Base-by-base conservation (phyloP, 1,140 invertebrate genomes). In the Aphaenogaster ashmeadi region DNA sequence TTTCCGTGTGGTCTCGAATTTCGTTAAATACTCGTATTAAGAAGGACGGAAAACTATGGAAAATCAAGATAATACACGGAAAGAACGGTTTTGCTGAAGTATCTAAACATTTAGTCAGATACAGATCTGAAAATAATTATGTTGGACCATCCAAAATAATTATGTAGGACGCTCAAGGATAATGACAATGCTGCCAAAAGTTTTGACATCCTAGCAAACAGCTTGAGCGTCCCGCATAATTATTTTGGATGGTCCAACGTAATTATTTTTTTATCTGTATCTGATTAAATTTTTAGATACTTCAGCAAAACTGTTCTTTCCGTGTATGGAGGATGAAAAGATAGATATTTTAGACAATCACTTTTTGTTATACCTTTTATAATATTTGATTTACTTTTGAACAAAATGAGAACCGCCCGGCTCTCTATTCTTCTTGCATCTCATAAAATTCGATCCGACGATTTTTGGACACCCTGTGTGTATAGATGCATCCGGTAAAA, bases 401-500 rank as follows among this genome's bases (percentile, higher is more conserved):
- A 21, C 8, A 58, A 58, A 27, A 21, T 21, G n/a, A 69, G n/a
- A 69, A 50, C 13, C n/a, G 3, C 0, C 2, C 8, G n/a, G 1
- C 0, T 18, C 69, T 5, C 9, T 0, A 9, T 36, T 7, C n/a
- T 13, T 75, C 18, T 72, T 54, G 3, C 44, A 15, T 33, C 54
- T 33, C 33, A 6, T 44, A 77, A 77, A 77, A 60, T 44, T 77
- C 15, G 38, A 71, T 27, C n/a, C 11, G 79, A 81, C 38, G 21
- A 71, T 81, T 71, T 56, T 41, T 41, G 27, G 18, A 71, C 79
- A 71, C 52, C 21, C 79, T 56, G n/a, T 56, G 64, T 71, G 78
- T 21, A 56, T 71, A 80, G 38, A n/a, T 50, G 38, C 47, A 77
- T 18, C 52, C 71, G 66, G 66, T 50, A 87, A 87, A 90, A 90